Evolutionary conservation across 2,797 vertebrate genomes (phyloP).

Genomic region (Danio jaintianensis): DNA sequence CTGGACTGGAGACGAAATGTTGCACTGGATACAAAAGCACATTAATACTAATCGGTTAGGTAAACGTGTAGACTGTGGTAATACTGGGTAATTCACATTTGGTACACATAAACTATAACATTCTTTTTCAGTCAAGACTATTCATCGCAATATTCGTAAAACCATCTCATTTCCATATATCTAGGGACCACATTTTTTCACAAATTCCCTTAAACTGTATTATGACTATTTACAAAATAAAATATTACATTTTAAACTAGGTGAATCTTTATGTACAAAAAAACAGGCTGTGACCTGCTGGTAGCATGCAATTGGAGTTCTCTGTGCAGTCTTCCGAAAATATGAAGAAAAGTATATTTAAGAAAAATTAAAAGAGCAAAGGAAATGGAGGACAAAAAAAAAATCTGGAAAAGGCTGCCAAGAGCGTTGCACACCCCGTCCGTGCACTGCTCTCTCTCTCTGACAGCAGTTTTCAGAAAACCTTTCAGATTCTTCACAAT

Average conservation of each 20-base stretch:
- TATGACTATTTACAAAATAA: slow-evolving; percentile 99
- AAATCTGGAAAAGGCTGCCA: slow-evolving; percentile 63
- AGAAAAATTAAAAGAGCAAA: background rate
- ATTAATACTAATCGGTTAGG: slow-evolving; percentile 99
- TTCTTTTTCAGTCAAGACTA: slow-evolving; percentile 98
- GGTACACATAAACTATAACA: slow-evolving; percentile 99
- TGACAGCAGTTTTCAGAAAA: slow-evolving; percentile 75
- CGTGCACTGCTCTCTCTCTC: slow-evolving; percentile 77
- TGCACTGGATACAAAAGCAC: slow-evolving; percentile 99
- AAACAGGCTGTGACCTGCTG: slow-evolving; percentile 83
- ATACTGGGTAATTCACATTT: slow-evolving; percentile 99
- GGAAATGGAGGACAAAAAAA: slow-evolving; percentile 59
- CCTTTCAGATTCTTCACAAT: slow-evolving; percentile 63
- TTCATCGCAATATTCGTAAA: slow-evolving; percentile 90
- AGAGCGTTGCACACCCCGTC: slow-evolving; percentile 82
- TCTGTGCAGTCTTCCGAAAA: slow-evolving; percentile 77
- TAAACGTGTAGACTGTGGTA: slow-evolving; percentile 98
- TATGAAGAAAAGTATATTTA: slow-evolving; percentile 52
- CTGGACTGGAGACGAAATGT: slow-evolving; percentile 99
- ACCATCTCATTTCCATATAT: slow-evolving; percentile 90
- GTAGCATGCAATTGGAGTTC: slow-evolving; percentile 86
- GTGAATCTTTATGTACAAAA: slow-evolving; percentile 96
- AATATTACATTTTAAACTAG: slow-evolving; percentile 95
- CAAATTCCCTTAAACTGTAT: slow-evolving; percentile 92
- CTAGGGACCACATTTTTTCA: slow-evolving; percentile 96